A percentile compares a stretch with the other conserved stretches of the same genome.
phyloP scores from a whole-genome alignment of 2,888 invertebrate genomes.

The Notodonta ziczac region DNA sequence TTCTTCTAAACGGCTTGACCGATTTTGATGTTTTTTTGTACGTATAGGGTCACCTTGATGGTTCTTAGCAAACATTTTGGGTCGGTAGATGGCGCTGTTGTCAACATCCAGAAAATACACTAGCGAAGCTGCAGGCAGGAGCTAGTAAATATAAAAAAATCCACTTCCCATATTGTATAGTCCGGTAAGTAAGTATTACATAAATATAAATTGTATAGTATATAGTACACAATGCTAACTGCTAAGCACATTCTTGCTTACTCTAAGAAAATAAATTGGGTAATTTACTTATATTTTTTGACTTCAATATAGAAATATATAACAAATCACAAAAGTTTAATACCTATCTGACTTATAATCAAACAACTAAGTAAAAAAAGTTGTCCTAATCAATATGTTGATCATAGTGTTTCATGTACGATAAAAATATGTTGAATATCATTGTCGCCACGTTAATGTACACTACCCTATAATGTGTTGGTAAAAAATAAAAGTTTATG shows the following conservation, averaged over 20 bases:
- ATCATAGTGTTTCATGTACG: conserved; percentile 92
- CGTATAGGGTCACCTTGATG: no score
- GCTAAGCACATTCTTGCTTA: not conserved
- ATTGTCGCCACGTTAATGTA: conserved; percentile 95
- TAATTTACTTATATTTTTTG: not conserved
- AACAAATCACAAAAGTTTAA: not conserved
- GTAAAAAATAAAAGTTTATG: conserved; percentile 94
- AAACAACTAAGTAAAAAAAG: conserved; percentile 11
- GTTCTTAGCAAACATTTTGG: no score
- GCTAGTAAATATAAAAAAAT: no score
- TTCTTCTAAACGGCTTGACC: no score
- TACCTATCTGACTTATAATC: not conserved
- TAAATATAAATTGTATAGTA: no score
- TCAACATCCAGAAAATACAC: no score
- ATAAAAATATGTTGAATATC: conserved; percentile 94
- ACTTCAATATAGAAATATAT: not conserved
- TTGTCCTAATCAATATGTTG: conserved; percentile 46
- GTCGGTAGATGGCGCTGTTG: no score
- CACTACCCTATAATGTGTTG: conserved; percentile 92
- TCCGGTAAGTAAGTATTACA: no score
- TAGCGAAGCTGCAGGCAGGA: no score
- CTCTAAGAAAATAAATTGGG: not conserved
- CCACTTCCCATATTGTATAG: no score
- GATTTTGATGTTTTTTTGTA: no score
- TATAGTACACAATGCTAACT: no score